Evolutionary conservation across 2,113 vertebrate genomes (phyloP).

Genomic region (Orthonyx spaldingii): DNA sequence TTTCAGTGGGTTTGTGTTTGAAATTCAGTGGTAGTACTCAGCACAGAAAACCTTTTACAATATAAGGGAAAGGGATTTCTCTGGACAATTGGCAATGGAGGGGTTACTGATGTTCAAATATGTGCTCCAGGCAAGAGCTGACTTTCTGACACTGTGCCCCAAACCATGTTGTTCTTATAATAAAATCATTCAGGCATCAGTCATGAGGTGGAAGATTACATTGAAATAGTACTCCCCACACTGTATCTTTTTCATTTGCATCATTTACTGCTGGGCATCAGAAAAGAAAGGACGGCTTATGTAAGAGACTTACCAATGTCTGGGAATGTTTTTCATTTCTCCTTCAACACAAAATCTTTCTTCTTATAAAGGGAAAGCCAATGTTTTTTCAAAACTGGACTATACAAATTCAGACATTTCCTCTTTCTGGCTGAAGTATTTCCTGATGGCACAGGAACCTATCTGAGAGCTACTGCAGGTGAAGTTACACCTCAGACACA

Average conservation of each 20-base stretch:
- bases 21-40: neutral
- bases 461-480: neutral
- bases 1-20: neutral
- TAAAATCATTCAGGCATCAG: slow-evolving; percentile 60
- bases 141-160: slow-evolving; percentile 46
- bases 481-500: neutral
- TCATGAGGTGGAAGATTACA: slow-evolving; percentile 8
- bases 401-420: slow-evolving; percentile 35
- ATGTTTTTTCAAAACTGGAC: slow-evolving; percentile 12
- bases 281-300: slow-evolving; percentile 44
- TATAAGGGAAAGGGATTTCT: neutral
- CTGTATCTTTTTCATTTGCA: slow-evolving; percentile 45
- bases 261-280: slow-evolving; percentile 50
- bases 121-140: slow-evolving; percentile 19
- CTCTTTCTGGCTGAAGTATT: slow-evolving; percentile 19
- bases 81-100: neutral
- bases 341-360: slow-evolving; percentile 11
- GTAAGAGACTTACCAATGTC: slow-evolving; percentile 24
- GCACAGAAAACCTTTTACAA: neutral
- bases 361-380: neutral
- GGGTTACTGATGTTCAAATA: neutral
- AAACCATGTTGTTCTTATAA: slow-evolving; percentile 55
- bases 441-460: neutral
- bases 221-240: slow-evolving; percentile 31
- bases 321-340: slow-evolving; percentile 42